Conservation (phyloP, 2,797 vertebrate genomes). For the Spinus olivaceus region DNA sequence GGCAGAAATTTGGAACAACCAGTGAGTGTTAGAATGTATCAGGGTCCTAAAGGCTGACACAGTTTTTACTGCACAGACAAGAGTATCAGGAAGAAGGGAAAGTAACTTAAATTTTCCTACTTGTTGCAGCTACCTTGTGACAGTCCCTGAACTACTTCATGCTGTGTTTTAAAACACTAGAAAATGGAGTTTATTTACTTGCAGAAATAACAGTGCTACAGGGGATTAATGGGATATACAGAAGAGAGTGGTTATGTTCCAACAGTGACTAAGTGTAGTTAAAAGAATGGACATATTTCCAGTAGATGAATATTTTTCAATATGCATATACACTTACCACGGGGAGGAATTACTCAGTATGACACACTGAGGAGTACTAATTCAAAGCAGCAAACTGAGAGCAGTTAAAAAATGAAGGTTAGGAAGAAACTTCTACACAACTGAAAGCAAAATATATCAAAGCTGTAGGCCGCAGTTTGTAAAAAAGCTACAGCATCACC, state of each 20-base stretch:
- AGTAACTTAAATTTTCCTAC: background rate
- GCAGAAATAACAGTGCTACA: background rate
- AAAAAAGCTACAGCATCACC: background rate
- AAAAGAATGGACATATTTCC: background rate
- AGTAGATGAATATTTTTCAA: background rate
- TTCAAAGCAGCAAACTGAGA: background rate
- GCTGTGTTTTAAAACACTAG: background rate
- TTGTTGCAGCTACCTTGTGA: background rate
- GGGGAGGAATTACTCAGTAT: background rate
- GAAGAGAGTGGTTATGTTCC: background rate
- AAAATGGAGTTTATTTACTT: background rate
- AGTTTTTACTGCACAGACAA: background rate
- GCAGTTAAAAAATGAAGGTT: background rate
- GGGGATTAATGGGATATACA: background rate
- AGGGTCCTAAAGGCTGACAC: background rate
- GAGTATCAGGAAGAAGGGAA: background rate
- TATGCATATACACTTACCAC: background rate
- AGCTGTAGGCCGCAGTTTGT: background rate
- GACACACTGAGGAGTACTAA: background rate
- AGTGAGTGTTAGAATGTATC: background rate
- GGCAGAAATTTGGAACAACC: background rate
- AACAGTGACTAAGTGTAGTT: background rate
- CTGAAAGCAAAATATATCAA: background rate
- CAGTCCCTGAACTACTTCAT: background rate
- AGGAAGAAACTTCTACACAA: background rate